These are phyloP conservation scores for Deladenus siricidicola DNA, from an alignment of 2,888 invertebrate species.

Conservation along the genomic window DNA sequence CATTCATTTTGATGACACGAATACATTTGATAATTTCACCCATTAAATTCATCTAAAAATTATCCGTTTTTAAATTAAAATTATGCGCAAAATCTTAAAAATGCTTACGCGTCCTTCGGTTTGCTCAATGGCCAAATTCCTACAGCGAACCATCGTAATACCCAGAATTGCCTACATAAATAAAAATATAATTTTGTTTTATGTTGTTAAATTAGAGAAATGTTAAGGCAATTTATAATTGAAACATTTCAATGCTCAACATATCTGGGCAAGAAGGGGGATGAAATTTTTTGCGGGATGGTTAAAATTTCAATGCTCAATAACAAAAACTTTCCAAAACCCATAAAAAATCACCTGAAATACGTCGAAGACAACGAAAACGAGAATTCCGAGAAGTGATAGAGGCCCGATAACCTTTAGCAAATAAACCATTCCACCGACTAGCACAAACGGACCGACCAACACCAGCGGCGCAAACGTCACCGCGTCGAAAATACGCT, in stretches of 20 bases:
- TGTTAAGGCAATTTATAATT: too few species aligned
- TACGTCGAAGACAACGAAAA: conserved; percentile 54
- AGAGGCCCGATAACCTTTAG: conserved; percentile 55
- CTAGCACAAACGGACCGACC: conserved; percentile 55
- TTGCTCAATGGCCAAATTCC: conserved; percentile 44
- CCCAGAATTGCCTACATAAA: conserved; percentile 43
- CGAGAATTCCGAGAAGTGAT: conserved; percentile 54
- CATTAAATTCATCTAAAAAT: conserved; percentile 58
- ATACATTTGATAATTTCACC: conserved; percentile 61
- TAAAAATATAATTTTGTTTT: neutral
- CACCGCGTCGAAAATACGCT: conserved; percentile 56
- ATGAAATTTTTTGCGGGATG: neutral
- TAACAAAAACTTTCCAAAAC: too few species aligned
- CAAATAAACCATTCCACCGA: conserved; percentile 54
- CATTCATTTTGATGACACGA: conserved; percentile 64
- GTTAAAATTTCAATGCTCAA: too few species aligned
- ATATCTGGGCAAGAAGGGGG: too few species aligned
- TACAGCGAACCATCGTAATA: conserved; percentile 47
- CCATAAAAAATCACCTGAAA: conserved; percentile 53
- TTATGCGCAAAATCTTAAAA: neutral
- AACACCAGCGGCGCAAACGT: conserved; percentile 55
- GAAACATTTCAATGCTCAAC: too few species aligned
- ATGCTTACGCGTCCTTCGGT: conserved; percentile 46
- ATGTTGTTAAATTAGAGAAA: too few species aligned
- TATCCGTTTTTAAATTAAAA: neutral